Percentiles rank a stretch among this genome's conserved stretches.
phyloP scores from a whole-genome alignment of 1,140 invertebrate genomes.

The Trypoxylus dichotomus region DNA sequence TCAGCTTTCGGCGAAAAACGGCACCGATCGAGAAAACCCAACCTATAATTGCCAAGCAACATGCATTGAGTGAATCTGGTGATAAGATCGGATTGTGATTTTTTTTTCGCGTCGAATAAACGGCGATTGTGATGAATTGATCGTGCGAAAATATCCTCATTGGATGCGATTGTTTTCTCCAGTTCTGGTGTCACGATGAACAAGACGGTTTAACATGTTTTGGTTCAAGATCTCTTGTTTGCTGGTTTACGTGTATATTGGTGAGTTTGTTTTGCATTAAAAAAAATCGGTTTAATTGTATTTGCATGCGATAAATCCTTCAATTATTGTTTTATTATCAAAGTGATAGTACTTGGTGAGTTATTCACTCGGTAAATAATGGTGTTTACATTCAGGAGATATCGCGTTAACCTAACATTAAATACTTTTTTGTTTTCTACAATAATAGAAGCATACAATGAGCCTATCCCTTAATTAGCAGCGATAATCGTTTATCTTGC shows the following conservation, averaged over 20 bases:
- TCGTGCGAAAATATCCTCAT: background rate
- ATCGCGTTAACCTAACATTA: background rate
- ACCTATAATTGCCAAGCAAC: background rate
- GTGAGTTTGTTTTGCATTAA: background rate
- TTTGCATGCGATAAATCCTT: background rate
- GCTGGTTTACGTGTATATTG: background rate
- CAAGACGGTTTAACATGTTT: background rate
- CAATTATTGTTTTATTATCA: background rate
- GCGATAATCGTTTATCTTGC: too few species aligned
- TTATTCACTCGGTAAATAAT: too few species aligned
- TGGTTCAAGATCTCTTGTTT: background rate
- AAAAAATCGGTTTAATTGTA: background rate
- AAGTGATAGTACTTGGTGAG: background rate
- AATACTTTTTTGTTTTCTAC: background rate
- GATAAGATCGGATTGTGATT: background rate
- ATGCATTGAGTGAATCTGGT: background rate
- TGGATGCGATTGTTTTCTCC: background rate
- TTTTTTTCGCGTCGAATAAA: background rate
- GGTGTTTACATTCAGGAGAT: background rate
- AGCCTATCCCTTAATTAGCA: too few species aligned
- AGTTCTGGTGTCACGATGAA: background rate
- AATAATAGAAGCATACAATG: too few species aligned
- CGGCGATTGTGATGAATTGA: background rate
- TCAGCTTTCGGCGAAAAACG: background rate
- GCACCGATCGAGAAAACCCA: background rate